Base-by-base conservation (phyloP, 2,888 invertebrate species). In the Bombylius major region DNA sequence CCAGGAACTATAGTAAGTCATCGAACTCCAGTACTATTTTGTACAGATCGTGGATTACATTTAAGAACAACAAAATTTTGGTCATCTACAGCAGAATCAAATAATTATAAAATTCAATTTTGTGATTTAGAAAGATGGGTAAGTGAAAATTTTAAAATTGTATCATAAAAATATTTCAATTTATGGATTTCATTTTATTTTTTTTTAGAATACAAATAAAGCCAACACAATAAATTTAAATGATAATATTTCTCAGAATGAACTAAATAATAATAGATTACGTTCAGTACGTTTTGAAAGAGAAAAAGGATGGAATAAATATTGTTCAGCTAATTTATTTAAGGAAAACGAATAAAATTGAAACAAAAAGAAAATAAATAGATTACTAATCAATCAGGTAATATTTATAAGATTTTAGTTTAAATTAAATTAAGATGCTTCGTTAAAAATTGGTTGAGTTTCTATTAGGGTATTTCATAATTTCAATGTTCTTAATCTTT, bases 111-210 rank as follows among this genome's bases (percentile, higher is more conserved):
- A 33, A 56, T 60, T 13, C 54, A 60, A 34, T 60, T 60, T 45
- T 60, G 60, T 52, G 60, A 60, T 55, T 51, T 60, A 53, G 60
- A 60, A 34, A 14, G 56, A 55, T 60, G 60, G 60, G 59, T 58
- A 50, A 51, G 48, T n/a, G 11, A 12, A 31, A n/a, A 13, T 51
- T n/a, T 32, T 7, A 46, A 32, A 47, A 36, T 39, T 51, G 13
- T 46, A 14, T 45, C 3, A 6, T 47, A 5, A 49, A 5, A 12
- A 2, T 23, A 51, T 31, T 33, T 5, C 34, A n/a, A 7, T 45
- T 32, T n/a, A 51, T 11, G 33, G n/a, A 23, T 47, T 51, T 12
- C 14, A 12, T n/a, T 39, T 46, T 47, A 6, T n/a, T 4, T 44
- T 31, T 33, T 53, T 56, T 33, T 46, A 59, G 59, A 58, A 44